phyloP scores from a whole-genome alignment of 92 coral and sea anemone species.

The Chrysogorgia sp. region DNA sequence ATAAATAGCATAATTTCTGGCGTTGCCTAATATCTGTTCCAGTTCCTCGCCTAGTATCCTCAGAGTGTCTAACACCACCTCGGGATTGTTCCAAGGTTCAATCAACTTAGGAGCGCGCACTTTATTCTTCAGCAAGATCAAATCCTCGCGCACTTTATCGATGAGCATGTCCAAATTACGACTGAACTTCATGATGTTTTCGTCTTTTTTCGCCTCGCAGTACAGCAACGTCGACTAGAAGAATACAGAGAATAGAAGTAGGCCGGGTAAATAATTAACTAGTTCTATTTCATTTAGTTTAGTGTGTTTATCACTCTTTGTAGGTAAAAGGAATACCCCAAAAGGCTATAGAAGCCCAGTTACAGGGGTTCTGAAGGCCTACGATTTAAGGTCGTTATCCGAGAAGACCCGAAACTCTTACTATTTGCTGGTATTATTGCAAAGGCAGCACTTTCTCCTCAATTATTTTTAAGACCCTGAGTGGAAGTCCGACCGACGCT shows the following conservation, averaged over 20 bases:
- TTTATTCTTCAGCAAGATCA: slow-evolving; percentile 76
- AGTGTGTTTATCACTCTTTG: too few relatives aligned
- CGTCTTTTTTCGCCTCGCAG: slow-evolving; percentile 96
- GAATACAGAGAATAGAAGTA: neutral
- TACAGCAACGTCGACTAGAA: slow-evolving; percentile 84
- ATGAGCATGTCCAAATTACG: slow-evolving; percentile 78
- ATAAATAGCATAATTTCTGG: slow-evolving; percentile 77
- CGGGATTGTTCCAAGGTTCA: slow-evolving; percentile 82
- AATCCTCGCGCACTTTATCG: slow-evolving; percentile 74
- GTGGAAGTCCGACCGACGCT: too few relatives aligned
- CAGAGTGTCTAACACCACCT: slow-evolving; percentile 74
- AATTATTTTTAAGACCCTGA: too few relatives aligned
- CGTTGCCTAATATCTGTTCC: slow-evolving; percentile 67
- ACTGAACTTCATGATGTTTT: slow-evolving; percentile 79
- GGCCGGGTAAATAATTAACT: neutral
- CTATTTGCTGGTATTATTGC: too few relatives aligned
- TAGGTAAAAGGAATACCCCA: too few relatives aligned
- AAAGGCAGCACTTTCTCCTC: too few relatives aligned
- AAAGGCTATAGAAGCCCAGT: too few relatives aligned
- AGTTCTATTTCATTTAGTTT: neutral
- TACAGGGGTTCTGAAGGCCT: too few relatives aligned
- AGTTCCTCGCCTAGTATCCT: slow-evolving; percentile 79
- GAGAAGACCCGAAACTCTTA: too few relatives aligned
- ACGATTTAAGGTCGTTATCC: too few relatives aligned
- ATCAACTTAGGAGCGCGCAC: slow-evolving; percentile 82